Percentiles rank a stretch among this genome's conserved stretches.
These are phyloP conservation scores for Epinephelus awoara DNA, from an alignment of 2,797 vertebrate genomes.

Conservation along the genomic window DNA sequence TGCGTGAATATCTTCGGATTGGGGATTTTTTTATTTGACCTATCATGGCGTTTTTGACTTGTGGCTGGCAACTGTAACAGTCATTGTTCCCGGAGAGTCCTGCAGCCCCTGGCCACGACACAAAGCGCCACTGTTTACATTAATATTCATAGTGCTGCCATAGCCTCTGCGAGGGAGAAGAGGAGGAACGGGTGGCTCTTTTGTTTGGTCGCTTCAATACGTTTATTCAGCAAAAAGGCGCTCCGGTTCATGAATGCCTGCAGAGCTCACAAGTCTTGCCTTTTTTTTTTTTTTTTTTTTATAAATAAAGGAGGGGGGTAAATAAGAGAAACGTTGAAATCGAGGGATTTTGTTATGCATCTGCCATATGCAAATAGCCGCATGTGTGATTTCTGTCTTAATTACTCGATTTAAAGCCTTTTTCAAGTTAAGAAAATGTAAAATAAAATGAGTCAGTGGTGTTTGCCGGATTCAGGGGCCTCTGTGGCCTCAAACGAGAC, in stretches of 20 bases:
- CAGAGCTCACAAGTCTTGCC: constrained; percentile 78
- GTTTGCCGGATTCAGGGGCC: constrained; percentile 37
- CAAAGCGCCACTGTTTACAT: constrained; percentile 91
- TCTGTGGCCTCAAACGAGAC: constrained; percentile 63
- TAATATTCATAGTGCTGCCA: constrained; percentile 92
- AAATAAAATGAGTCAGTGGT: constrained; percentile 21
- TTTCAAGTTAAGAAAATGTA: neutral
- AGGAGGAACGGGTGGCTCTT: constrained; percentile 92
- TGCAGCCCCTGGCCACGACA: constrained; percentile 86
- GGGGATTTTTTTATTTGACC: constrained; percentile 30
- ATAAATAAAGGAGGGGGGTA: neutral
- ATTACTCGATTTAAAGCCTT: constrained; percentile 7
- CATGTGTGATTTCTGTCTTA: neutral
- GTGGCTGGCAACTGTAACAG: constrained; percentile 79
- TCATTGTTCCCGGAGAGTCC: constrained; percentile 88
- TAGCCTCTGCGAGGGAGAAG: constrained; percentile 85
- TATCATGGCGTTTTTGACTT: constrained; percentile 65
- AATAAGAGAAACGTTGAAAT: constrained; percentile 27
- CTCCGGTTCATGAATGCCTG: constrained; percentile 84
- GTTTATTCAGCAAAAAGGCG: constrained; percentile 90
- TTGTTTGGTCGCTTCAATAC: constrained; percentile 90
- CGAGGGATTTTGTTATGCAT: neutral
- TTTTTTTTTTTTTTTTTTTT: constrained; percentile 41
- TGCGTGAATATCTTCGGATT: constrained; percentile 7
- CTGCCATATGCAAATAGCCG: neutral